Base-by-base conservation (phyloP, 2,797 vertebrate species). In the Lerista edwardsae region DNA sequence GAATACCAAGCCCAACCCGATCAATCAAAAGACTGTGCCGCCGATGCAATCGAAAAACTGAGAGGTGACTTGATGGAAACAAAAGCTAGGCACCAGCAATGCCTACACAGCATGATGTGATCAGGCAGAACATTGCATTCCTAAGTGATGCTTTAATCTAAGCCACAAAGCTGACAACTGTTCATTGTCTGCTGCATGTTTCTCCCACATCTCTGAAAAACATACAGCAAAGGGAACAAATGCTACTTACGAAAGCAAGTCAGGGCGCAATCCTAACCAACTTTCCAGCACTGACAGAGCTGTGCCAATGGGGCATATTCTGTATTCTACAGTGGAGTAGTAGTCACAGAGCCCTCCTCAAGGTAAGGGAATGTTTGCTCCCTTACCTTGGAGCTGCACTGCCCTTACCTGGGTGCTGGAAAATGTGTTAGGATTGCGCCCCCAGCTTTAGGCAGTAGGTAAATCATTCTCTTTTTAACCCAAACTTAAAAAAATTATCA, bases 181-280 rank as follows among this genome's bases (percentile, higher is more conserved):
- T 88, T 90, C 36, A 74, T 88, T 90, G 89, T 84, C 80, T 88
- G 71, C 78, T 85, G 67, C 76, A 71, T 29, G 64, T 86, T 90
- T 86, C 81, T 92, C 90, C 90, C 87, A 91, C 79, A 79, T 47
- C n/a, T 75, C 6, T 41, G 86, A 51, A 89, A 85, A 91, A 83
- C 55, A 51, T 77, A 77, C 59, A 87, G 39, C 6, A 34, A 88
- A 34, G 31, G 0, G 0, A 80, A 84, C 62, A 90, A 90, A 77
- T 27, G 4, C 0, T 1, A 34, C 27, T 92, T 85, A 75, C 4
- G 44, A 47, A 80, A 80, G 61, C 25, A 68, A 77, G 64, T 19
- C 10, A 41, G n/a, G n/a, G n/a, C n/a, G n/a, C n/a, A n/a, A n/a
- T n/a, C n/a, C n/a, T n/a, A n/a, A n/a, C n/a, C n/a, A n/a, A n/a